phyloP scores from a whole-genome alignment of 2,113 vertebrate species.

The Zapornia atra region DNA sequence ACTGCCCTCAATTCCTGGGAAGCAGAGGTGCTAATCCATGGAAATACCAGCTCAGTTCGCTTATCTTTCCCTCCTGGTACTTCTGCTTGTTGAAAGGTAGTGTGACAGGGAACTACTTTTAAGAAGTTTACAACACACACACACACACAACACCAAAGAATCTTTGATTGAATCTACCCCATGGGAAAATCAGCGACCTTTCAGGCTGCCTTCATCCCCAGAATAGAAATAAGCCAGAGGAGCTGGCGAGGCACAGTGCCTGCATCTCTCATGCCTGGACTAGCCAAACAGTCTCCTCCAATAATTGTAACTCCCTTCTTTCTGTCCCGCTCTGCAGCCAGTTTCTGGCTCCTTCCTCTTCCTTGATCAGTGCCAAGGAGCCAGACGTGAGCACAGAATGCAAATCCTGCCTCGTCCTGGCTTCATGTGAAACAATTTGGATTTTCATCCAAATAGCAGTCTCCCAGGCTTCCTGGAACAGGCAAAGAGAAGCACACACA shows the following conservation, averaged over 20 bases:
- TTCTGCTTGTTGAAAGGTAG: neutral
- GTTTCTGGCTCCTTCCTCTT: neutral
- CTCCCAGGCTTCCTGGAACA: neutral
- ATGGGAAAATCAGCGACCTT: neutral
- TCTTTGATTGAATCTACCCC: neutral
- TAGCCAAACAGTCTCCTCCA: neutral
- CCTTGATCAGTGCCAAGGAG: constrained; percentile 1
- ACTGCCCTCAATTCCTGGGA: neutral
- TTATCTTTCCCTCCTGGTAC: neutral
- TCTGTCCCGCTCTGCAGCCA: neutral
- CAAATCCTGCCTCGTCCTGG: neutral
- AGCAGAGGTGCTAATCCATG: neutral
- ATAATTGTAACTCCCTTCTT: neutral
- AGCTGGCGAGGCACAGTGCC: neutral
- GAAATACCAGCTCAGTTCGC: neutral
- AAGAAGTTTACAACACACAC: neutral
- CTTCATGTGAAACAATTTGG: neutral
- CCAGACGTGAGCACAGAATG: neutral
- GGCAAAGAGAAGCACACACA: neutral
- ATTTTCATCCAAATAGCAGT: neutral
- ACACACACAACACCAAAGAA: neutral
- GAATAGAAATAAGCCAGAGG: constrained; percentile 23
- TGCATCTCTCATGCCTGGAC: neutral
- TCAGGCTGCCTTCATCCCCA: neutral
- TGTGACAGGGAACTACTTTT: neutral